Evolutionary conservation across 2,113 vertebrate species (phyloP).

Genomic region (Cynopterus brachyotis): DNA sequence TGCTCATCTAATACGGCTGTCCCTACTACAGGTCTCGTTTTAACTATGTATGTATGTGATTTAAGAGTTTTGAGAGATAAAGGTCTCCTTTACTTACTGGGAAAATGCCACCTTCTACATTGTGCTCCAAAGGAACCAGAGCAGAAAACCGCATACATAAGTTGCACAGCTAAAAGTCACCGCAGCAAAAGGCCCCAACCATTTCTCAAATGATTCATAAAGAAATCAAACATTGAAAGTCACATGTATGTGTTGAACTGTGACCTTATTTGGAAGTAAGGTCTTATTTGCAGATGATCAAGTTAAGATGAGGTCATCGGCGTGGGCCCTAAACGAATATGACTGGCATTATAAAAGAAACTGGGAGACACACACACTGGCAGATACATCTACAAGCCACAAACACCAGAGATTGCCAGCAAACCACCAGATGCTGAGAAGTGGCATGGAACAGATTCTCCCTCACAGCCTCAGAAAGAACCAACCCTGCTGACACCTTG

Average conservation of each 20-base stretch:
- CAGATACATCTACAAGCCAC: neutral
- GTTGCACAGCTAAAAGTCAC: neutral
- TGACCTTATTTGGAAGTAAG: neutral
- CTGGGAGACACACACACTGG: neutral
- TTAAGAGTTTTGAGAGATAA: neutral
- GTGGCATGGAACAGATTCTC: neutral
- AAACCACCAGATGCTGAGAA: neutral
- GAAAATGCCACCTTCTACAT: neutral
- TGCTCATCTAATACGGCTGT: neutral
- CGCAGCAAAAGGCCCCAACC: neutral
- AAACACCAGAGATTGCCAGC: neutral
- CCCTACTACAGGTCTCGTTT: neutral
- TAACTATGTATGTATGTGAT: neutral
- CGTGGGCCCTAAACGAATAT: neutral
- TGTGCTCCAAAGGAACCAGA: neutral
- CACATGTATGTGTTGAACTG: neutral
- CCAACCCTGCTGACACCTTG: rapidly evolving
- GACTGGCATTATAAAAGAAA: neutral
- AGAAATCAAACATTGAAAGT: neutral
- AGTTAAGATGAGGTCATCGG: neutral
- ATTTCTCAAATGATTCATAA: neutral
- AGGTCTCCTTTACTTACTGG: neutral
- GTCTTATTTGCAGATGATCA: neutral
- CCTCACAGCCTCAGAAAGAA: neutral
- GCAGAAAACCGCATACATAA: neutral